Conservation (phyloP, 2,797 vertebrate genomes). For the Ctenosaura bakeri region DNA sequence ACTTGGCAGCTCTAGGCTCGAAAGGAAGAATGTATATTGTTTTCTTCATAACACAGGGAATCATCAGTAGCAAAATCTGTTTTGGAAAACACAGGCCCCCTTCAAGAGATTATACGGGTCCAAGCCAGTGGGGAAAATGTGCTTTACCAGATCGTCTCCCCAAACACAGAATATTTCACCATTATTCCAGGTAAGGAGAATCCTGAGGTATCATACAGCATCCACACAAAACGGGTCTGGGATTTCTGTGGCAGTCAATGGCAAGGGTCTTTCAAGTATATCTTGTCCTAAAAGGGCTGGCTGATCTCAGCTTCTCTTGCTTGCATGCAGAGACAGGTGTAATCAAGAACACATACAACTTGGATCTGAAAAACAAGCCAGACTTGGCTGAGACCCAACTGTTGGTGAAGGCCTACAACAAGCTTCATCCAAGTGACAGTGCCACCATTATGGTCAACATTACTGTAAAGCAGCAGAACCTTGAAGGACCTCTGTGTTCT, state of each 20-base stretch:
- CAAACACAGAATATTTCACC: conserved; percentile 55
- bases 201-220: not conserved
- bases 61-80: not conserved
- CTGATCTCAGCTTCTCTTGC: not conserved
- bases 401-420: conserved; percentile 74
- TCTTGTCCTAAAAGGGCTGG: not conserved
- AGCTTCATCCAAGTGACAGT: not conserved
- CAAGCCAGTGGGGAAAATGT: conserved; percentile 68
- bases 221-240: not conserved
- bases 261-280: not conserved
- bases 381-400: conserved; percentile 23
- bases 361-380: conserved; percentile 59
- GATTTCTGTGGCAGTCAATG: not conserved
- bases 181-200: conserved; percentile 73
- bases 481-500: conserved; percentile 65
- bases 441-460: conserved; percentile 61
- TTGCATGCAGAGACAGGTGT: conserved; percentile 69
- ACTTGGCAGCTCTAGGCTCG: not conserved
- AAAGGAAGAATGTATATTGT: not conserved
- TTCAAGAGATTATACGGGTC: conserved; percentile 57
- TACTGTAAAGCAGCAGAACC: conserved; percentile 64
- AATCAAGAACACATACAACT: conserved; percentile 65
- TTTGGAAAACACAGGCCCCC: conserved; percentile 32
- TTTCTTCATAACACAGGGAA: conserved; percentile 50
- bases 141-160: conserved; percentile 72